phyloP scores from a whole-genome alignment of 2,113 vertebrate genomes.

The Neotoma lepida region DNA sequence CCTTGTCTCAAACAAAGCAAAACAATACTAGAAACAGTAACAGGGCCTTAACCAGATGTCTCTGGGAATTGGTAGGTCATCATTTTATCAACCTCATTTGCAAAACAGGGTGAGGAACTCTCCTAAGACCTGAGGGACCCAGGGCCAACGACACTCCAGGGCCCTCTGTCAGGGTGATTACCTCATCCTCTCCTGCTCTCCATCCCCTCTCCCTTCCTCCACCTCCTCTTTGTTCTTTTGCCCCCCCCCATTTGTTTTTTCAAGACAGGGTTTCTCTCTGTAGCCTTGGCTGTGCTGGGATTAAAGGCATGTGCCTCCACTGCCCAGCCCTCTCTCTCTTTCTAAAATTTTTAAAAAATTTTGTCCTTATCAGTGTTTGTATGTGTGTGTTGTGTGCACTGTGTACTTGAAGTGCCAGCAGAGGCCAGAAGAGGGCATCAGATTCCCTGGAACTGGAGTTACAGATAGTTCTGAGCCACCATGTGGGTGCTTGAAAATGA shows the following conservation, averaged over 20 bases:
- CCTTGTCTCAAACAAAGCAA: not conserved
- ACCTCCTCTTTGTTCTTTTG: not conserved
- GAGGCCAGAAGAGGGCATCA: not conserved
- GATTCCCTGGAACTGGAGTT: not conserved
- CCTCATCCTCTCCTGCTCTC: too few relatives aligned
- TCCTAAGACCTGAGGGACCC: not conserved
- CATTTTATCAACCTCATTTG: not conserved
- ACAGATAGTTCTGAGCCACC: not conserved
- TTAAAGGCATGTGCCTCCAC: not conserved
- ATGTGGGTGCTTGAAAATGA: not conserved
- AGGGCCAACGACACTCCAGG: not conserved
- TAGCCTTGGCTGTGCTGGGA: not conserved
- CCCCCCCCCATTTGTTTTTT: not conserved
- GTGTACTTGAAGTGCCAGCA: not conserved
- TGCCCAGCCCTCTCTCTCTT: not conserved
- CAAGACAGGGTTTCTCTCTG: not conserved
- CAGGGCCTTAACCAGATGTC: not conserved
- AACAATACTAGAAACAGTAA: too few relatives aligned
- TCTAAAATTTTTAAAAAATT: not conserved
- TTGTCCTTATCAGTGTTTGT: not conserved
- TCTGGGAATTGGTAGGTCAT: too few relatives aligned
- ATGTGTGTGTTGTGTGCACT: not conserved
- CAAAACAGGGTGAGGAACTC: too few relatives aligned
- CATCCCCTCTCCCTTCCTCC: rapidly evolving
- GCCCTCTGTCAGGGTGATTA: too few relatives aligned